Base-by-base conservation (phyloP, 2,888 invertebrate genomes). In the Uropetala carovei region DNA sequence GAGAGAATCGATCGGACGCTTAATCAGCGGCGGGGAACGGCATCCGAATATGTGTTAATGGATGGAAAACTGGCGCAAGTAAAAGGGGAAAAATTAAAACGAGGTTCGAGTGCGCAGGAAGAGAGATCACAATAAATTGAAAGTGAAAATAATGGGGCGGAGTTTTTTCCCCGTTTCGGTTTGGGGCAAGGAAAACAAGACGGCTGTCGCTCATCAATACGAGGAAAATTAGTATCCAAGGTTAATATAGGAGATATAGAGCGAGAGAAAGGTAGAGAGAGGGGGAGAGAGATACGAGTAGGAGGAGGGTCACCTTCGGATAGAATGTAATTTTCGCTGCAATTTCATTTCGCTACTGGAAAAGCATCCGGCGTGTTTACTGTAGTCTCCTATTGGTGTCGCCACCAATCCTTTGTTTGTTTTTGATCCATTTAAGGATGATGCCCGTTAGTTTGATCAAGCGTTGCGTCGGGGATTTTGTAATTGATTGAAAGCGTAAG, bases 311-410 rank as follows among this genome's bases (percentile, higher is more conserved):
- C 59, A 60, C 8, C 18, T 18, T 2, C 43, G 89, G 18, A 64
- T 58, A 43, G 43, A 64, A 89, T 64, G 89, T 89, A 64, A 89
- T 64, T 89, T 89, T 64, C 89, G 89, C 64, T 43, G 64, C 89
- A 64, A 64, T 64, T 43, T 89, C 64, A 89, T 89, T 64, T 30
- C 56, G n/a, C 43, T 64, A 30, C 43, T n/a, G 60, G 89, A 43
- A 89, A 89, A 89, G 89, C 86, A 86, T 60, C 59, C 86, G 86
- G 30, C 86, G 27, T 30, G 86, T 86, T 86, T 86, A 86, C 60
- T 60, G 27, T 18, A 60, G 60, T 86, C 59, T 60, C 60, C 86
- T 59, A 86, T 86, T 59, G 57, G 86, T 22, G 86, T 75, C 75
- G 75, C 75, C 75, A 75, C 75, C 75, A 11, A 75, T 75, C 27